Evolutionary conservation across 2,888 invertebrate genomes (phyloP), one percentile per base, ranked within the genome.

Genomic region (Rutpela maculata): DNA sequence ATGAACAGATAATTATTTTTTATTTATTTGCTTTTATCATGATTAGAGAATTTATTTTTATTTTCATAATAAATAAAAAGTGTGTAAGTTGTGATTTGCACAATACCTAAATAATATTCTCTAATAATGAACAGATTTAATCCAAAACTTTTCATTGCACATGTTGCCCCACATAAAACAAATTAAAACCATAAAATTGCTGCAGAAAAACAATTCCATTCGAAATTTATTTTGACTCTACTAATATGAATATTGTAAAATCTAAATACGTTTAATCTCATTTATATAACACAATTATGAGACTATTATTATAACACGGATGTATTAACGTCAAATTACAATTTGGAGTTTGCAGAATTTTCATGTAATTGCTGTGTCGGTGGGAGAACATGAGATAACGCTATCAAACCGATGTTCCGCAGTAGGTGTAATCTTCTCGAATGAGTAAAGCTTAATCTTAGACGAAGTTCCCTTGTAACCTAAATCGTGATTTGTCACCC

Each of bases 401-500:
- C 78, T 74, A 80, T 79, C 80, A 74, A 80, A 80, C 77, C 75
- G 73, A 82, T 83, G 82, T 83, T 80, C 78, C 75, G 81, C 80
- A 79, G 80, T 80, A 78, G 84, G 81, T 80, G 83, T 86, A 85
- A 86, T 85, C 85, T 85, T 78, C 83, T 82, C 81, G 84, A 84
- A 85, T 83, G 84, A 84, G 80, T 82, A 78, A 82, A 82, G 84
- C 83, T 84, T 85, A 86, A 87, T 86, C 85, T 84, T 84, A 79
- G 84, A 83, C 83, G 83, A 84, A 84, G 84, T 82, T 84, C 84
- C 84, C 80, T 80, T 80, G 84, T 83, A 84, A 85, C 82, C 83
- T 80, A 80, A 82, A 82, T 84, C 84, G 84, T 84, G 86, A 86
- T 87, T 86, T 87, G 85, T 86, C 85, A 85, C 82, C 85, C 86